phyloP scores from a whole-genome alignment of 1,140 invertebrate genomes.

The Subanguina moxae region DNA sequence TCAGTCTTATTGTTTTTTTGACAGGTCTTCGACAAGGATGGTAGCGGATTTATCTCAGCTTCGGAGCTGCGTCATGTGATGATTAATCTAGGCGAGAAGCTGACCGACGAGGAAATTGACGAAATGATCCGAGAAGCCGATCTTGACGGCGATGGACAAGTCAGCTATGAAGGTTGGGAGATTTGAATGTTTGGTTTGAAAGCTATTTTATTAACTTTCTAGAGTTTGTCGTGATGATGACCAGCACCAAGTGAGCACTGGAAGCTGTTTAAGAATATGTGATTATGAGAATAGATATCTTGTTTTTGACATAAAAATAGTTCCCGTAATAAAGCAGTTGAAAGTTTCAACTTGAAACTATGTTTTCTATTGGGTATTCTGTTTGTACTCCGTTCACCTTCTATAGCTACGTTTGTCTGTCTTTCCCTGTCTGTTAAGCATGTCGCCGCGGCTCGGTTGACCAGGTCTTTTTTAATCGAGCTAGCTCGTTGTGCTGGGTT shows the following conservation, averaged over 20 bases:
- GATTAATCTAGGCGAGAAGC: constrained; percentile 90
- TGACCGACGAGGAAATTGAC: constrained; percentile 95
- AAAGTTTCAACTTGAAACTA: too few species aligned
- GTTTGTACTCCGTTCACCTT: too few species aligned
- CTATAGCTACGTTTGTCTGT: too few species aligned
- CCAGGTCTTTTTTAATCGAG: too few species aligned
- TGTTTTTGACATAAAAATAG: constrained; percentile 42
- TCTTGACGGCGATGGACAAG: constrained; percentile 96
- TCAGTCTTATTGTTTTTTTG: not conserved
- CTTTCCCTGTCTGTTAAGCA: too few species aligned
- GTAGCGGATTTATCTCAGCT: constrained; percentile 83
- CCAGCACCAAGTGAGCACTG: not conserved
- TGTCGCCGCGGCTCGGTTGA: too few species aligned
- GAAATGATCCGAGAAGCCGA: constrained; percentile 97
- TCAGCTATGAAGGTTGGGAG: constrained; percentile 79
- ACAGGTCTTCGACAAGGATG: constrained; percentile 65
- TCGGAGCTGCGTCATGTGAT: constrained; percentile 85
- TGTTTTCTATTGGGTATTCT: too few species aligned
- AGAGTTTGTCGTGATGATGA: not conserved
- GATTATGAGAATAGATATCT: not conserved
- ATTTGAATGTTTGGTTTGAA: not conserved
- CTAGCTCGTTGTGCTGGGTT: too few species aligned
- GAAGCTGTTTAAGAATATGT: constrained; percentile 58
- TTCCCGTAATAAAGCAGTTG: too few species aligned
- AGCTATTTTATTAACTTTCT: not conserved